Evolutionary conservation across 2,888 invertebrate genomes (phyloP), one percentile per base, ranked within the genome.

Genomic region (Harpalus rubripes): DNA sequence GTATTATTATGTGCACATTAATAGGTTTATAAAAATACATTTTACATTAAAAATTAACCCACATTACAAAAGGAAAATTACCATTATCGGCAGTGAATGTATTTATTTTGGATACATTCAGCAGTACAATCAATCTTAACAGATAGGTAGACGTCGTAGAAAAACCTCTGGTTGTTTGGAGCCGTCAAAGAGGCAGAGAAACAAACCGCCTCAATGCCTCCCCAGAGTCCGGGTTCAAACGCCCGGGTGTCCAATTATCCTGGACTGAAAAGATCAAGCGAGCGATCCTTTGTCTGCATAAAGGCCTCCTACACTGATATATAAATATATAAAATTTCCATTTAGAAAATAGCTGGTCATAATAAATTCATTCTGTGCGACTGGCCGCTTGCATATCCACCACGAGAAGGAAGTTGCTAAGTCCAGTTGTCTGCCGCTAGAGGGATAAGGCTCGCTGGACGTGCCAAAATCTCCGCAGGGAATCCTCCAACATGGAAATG

Each of bases 391-490:
- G 84, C 44, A 61, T 78, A 58, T 68, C 32, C 59, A 58, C 68
- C 15, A n/a, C 41, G 44, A 44, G 12, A 41, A 74, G 72, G 44
- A 74, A 74, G 44, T 18, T 41, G 16, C 39, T 86, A 86, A 86
- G 86, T 85, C 84, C 86, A 87, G 85, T 87, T 86, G 78, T 86
- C 59, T 85, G 61, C 68, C 65, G 76, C 81, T 26, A 85, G 72
- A 74, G 86, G 86, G 82, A 85, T 86, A 86, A 86, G 78, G 86
- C 87, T 85, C 86, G 86, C 85, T 83, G 90, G 90, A 91, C 90
- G 91, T 91, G 91, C 91, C 90, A 91, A 91, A 91, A 91, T 91
- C 91, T 91, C 91, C 91, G 89, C 89, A 88, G 91, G 91, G 91
- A 91, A 88, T 89, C 89, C 16, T 32, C 8, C 85, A 44, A 58